phyloP scores from a whole-genome alignment of 2,113 vertebrate genomes.

The Tetrao urogallus region DNA sequence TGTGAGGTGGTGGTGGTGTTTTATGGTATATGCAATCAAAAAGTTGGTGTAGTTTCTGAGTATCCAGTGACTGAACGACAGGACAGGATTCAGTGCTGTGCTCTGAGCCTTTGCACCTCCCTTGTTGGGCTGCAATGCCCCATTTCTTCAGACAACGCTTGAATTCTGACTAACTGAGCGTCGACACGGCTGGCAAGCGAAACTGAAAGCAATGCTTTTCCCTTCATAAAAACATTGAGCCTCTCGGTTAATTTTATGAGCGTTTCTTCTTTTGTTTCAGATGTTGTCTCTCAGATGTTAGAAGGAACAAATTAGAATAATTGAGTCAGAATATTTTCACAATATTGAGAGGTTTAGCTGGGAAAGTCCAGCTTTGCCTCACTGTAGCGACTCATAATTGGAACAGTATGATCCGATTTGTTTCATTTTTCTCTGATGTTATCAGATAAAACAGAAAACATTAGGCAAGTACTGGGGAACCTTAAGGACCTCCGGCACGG shows the following conservation, averaged over 20 bases:
- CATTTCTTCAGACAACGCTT: not conserved
- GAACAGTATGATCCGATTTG: not conserved
- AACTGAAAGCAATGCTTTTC: not conserved
- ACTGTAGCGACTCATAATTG: not conserved
- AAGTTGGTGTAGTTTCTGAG: not conserved
- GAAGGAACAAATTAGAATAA: not conserved
- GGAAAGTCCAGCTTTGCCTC: slow-evolving; percentile 10
- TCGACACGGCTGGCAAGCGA: not conserved
- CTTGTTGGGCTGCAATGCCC: not conserved
- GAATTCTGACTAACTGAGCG: not conserved
- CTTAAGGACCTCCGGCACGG: not conserved
- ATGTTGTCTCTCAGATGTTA: not conserved
- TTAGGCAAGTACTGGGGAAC: slow-evolving; percentile 27
- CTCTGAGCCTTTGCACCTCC: not conserved
- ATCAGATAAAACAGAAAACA: slow-evolving; percentile 17
- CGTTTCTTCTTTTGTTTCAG: not conserved
- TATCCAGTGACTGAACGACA: not conserved
- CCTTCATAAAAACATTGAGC: not conserved
- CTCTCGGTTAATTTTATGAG: not conserved
- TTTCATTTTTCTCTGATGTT: slow-evolving; percentile 7
- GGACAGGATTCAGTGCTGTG: not conserved
- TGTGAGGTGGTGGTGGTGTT: not conserved
- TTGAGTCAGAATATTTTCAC: slow-evolving; percentile 30
- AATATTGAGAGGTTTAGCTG: not conserved
- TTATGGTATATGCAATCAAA: fast-evolving